Evolutionary conservation across 1,140 invertebrate genomes (phyloP), one percentile per base, ranked within the genome.

Genomic region (Potamilus streckersoni): DNA sequence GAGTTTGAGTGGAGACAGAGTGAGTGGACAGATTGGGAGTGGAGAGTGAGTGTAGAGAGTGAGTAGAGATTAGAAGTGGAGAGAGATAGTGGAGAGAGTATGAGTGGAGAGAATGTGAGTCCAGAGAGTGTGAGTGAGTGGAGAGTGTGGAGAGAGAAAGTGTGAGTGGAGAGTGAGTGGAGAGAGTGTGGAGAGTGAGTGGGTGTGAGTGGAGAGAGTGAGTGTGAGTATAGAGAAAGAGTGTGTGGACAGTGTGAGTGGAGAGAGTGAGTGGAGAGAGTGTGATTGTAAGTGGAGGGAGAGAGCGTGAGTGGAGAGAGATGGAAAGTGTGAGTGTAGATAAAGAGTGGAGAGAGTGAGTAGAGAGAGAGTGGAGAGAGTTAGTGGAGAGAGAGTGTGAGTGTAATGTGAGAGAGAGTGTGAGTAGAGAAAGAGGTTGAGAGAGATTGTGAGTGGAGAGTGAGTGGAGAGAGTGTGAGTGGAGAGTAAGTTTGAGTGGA

Each of bases 391-490:
- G n/a, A n/a, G n/a, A n/a, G n/a, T n/a, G n/a, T n/a, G n/a, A n/a
- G n/a, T n/a, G n/a, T n/a, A n/a, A n/a, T n/a, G n/a, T n/a, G n/a
- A n/a, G n/a, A n/a, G n/a, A n/a, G n/a, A n/a, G n/a, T n/a, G n/a
- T n/a, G n/a, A n/a, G n/a, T n/a, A n/a, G n/a, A n/a, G n/a, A 77
- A 70, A 68, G 67, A 75, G 61, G 57, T 56, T 61, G 68, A 76
- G 62, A 61, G 74, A 59, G 61, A 76, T 31, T 16, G 68, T 57
- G 23, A 69, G 57, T 17, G 68, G 58, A 23, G 58, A 60, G 23
- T 38, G 58, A 60, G 58, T 16, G 12, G 68, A 69, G 20, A 69
- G 57, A 69, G 68, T 57, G 38, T 57, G 57, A 38, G 68, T 57
- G 4, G 20, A 23, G 20, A 23, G 27, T 5, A 69, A 60, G 23